Base-by-base conservation (phyloP, 2,797 vertebrate genomes). In the Centroberyx gerrardi region DNA sequence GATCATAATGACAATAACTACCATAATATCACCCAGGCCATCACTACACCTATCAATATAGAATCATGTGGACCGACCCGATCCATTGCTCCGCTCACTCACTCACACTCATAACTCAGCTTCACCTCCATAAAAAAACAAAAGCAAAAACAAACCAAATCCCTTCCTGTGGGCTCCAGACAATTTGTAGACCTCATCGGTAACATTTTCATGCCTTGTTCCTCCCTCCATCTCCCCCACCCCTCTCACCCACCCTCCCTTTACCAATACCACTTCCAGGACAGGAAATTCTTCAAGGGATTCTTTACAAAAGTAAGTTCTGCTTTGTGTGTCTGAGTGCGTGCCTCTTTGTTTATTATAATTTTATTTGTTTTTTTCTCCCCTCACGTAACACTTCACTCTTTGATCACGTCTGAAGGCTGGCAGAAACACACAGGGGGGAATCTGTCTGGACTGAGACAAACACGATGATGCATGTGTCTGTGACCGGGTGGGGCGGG, bases 201-300 rank as follows among this genome's bases (percentile, higher is more conserved):
- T 98, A 99, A 99, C 97, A 96, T 96, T 95, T 83, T 97, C 96
- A 97, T 97, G 95, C 97, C 97, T 99, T 98, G 96, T 98, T 95
- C 96, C 91, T 87, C 94, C 92, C 89, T 94, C 86, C 95, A 90
- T 96, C 94, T 94, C 95, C 86, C 80, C 84, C 81, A 58, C 71
- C 85, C 74, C 78, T 96, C 94, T 95, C 95, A 81, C 87, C 83
- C 86, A 65, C 77, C 88, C 80, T 74, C 75, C 86, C 48, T 61
- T 80, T 81, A 87, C 87, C 96, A 97, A 91, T 93, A 97, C 97
- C 97, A 97, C 96, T 96, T 98, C 96, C 98, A 99, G 98, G 98
- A 99, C 98, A 99, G 98, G 97, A 99, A 99, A 96, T 99, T 98
- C 98, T 99, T 99, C 98, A 99, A 98, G 96, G 97, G 97, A 97